Base-by-base conservation (phyloP, 2,113 vertebrate genomes). In the Takifugu bimaculatus region DNA sequence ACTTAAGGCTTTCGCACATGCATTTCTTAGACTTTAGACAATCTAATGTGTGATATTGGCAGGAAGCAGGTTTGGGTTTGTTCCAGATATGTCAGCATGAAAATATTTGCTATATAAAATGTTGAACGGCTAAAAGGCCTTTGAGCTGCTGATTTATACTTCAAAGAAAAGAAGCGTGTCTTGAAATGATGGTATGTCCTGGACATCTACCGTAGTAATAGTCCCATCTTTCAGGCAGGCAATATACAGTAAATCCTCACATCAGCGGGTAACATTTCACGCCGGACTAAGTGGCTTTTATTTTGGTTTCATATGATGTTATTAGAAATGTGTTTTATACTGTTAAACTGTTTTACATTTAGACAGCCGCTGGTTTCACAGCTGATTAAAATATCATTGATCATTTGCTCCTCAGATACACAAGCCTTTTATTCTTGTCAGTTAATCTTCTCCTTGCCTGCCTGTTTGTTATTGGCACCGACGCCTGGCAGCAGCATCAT, bases 331-430 rank as follows among this genome's bases (percentile, higher is more conserved):
- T 20, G 20, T 20, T 20, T 20, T 20, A 20, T 20, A 20, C 20
- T 20, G 20, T 45, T 45, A 52, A 47, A 1, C 45, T 47, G 45
- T 39, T 39, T 39, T 10, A 42, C 63, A 69, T 62, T 15, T 43
- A 72, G 66, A n/a, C 49, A 54, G 72, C 27, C 32, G 57, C 44
- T 12, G 2, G 39, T 63, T 67, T 63, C 59, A 68, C 70, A 65
- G 59, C 50, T 70, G 55, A 72, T 74, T 78, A 60, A 60, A 70
- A 26, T 28, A 58, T 71, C 65, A n/a, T 48, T 51, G 29, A 75
- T 77, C 72, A 61, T 65, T 68, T 11, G 11, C 32, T 28, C 42
- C 26, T 54, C 56, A 62, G 42, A 62, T 59, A 43, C 53, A 51
- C 1, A 35, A 20, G 28, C 58, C 20, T 74, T 65, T n/a, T 53